A percentile compares a stretch with the other conserved stretches of the same genome.
Evolutionary conservation across 2,888 invertebrate genomes (phyloP).

Genomic region (Furcula furcula): DNA sequence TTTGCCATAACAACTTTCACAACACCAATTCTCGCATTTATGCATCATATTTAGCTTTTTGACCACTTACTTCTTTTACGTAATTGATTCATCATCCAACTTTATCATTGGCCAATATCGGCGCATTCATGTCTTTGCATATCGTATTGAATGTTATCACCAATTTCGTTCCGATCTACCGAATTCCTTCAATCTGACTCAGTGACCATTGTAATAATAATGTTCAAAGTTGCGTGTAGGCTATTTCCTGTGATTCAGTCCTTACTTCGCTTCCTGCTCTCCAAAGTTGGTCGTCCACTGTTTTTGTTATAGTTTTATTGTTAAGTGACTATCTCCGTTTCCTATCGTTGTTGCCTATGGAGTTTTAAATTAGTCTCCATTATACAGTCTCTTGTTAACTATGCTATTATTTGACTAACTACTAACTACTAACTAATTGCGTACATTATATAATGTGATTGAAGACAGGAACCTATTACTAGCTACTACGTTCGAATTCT

Average conservation of each 20-base stretch:
- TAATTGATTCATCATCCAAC: neutral
- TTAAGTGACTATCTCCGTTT: constrained; percentile 17
- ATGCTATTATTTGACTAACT: too few species aligned
- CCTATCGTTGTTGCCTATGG: constrained; percentile 7
- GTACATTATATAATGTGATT: too few species aligned
- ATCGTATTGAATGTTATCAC: constrained; percentile 4
- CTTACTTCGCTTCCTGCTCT: constrained; percentile 27
- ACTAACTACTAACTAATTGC: too few species aligned
- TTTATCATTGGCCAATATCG: neutral
- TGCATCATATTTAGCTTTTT: too few species aligned
- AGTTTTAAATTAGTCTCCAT: neutral
- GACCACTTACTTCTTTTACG: too few species aligned
- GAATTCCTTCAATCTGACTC: constrained; percentile 29
- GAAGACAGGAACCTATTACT: too few species aligned
- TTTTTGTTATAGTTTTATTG: constrained; percentile 15
- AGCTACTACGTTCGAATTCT: too few species aligned
- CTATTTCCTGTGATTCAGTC: constrained; percentile 41
- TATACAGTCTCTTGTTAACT: too few species aligned
- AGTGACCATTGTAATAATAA: constrained; percentile 25
- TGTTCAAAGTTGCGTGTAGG: constrained; percentile 15
- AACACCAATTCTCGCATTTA: too few species aligned
- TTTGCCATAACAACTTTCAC: too few species aligned
- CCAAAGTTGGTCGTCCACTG: constrained; percentile 24
- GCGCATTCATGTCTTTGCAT: neutral
- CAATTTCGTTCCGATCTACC: constrained; percentile 25